A percentile compares a stretch with the other conserved stretches of the same genome.
phyloP scores from a whole-genome alignment of 1,140 invertebrate genomes.

The Sitodiplosis mosellana region DNA sequence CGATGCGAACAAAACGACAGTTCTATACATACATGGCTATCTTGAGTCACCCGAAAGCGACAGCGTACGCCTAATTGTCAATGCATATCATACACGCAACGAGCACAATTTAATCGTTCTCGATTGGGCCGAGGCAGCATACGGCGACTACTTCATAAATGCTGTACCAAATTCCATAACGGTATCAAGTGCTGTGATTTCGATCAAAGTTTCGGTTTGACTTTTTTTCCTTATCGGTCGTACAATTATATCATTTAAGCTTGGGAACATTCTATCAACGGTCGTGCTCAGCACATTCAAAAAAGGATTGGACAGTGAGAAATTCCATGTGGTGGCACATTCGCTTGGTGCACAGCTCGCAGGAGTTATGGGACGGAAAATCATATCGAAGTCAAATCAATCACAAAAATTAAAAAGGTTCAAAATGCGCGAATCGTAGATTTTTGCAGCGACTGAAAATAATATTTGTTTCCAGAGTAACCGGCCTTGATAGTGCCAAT shows the following conservation, averaged over 20 bases:
- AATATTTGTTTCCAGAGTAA: too few species aligned
- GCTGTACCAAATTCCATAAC: slow-evolving; percentile 31
- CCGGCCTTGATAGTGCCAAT: slow-evolving; percentile 29
- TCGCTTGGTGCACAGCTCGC: slow-evolving; percentile 57
- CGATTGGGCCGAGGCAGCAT: slow-evolving; percentile 39
- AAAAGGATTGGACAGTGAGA: slow-evolving; percentile 21
- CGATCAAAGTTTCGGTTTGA: too few species aligned
- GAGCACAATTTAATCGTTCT: slow-evolving; percentile 30
- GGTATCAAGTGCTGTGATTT: slow-evolving; percentile 10
- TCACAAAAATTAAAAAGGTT: slow-evolving; percentile 14
- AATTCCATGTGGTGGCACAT: slow-evolving; percentile 53
- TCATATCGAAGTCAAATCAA: slow-evolving; percentile 16
- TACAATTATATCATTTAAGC: neutral
- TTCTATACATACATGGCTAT: slow-evolving; percentile 37
- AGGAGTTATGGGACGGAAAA: slow-evolving; percentile 36
- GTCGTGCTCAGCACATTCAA: slow-evolving; percentile 20
- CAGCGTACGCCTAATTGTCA: slow-evolving; percentile 30
- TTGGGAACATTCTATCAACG: slow-evolving; percentile 15
- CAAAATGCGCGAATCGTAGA: too few species aligned
- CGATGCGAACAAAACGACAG: slow-evolving; percentile 28
- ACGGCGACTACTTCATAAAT: slow-evolving; percentile 32
- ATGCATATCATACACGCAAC: slow-evolving; percentile 22
- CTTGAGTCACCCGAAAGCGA: slow-evolving; percentile 34
- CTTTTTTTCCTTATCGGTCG: too few species aligned
- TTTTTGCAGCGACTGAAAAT: too few species aligned